These are phyloP conservation scores for Drosophila cracens DNA, from an alignment of 2,888 invertebrate species.

Conservation along the genomic window DNA sequence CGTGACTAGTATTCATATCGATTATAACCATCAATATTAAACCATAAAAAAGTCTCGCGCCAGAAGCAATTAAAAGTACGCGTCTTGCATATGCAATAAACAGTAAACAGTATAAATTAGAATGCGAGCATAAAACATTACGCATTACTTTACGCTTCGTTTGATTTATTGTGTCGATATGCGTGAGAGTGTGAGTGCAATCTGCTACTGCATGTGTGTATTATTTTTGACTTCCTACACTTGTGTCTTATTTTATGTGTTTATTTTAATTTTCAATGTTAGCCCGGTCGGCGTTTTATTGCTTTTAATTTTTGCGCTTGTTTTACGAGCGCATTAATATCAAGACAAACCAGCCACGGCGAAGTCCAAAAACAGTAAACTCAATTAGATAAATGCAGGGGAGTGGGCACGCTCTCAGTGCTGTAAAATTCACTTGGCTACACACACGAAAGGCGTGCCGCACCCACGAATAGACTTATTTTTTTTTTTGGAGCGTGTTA, in stretches of 20 bases:
- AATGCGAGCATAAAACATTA: slow-evolving; percentile 47
- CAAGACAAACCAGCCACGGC: slow-evolving; percentile 61
- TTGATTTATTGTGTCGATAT: slow-evolving; percentile 63
- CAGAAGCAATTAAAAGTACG: slow-evolving; percentile 47
- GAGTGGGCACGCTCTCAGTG: slow-evolving; percentile 27
- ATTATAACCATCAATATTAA: neutral
- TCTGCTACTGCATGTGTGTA: slow-evolving; percentile 19
- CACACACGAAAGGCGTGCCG: slow-evolving; percentile 2
- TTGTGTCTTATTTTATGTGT: slow-evolving; percentile 68
- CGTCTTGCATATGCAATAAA: slow-evolving; percentile 51
- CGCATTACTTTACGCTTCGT: slow-evolving; percentile 65
- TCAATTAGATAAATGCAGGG: slow-evolving; percentile 70
- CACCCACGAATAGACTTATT: slow-evolving; percentile 33
- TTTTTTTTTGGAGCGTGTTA: slow-evolving; percentile 70
- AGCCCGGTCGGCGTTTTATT: slow-evolving; percentile 62
- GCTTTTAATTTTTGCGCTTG: slow-evolving; percentile 75
- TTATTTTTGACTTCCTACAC: slow-evolving; percentile 52
- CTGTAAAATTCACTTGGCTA: slow-evolving; percentile 73
- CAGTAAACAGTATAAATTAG: slow-evolving; percentile 58
- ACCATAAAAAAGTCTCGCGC: neutral
- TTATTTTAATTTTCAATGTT: slow-evolving; percentile 78
- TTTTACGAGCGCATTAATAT: slow-evolving; percentile 78
- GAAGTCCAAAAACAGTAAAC: slow-evolving; percentile 49
- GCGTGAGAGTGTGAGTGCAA: neutral
- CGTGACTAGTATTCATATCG: neutral